Evolutionary conservation across 2,113 vertebrate genomes (phyloP), one percentile per base, ranked within the genome.

Genomic region (Dolichotis patagonum): DNA sequence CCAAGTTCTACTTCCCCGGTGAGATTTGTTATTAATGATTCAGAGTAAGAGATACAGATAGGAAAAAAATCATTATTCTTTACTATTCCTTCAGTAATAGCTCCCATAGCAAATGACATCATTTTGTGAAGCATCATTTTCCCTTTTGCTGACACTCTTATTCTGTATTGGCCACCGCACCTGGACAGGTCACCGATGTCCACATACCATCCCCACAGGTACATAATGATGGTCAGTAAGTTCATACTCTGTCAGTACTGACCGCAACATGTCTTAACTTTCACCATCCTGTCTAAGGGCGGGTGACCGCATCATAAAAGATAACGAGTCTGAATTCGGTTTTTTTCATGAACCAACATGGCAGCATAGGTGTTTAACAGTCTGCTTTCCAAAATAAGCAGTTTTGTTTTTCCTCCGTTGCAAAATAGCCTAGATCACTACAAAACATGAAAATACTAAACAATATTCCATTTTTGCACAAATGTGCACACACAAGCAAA

Each of bases 381-480:
- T 7, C 7, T 30, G 4, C 14, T 82, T 65, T 75, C 24, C 52
- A 54, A 91, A 87, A 58, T 60, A 10, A 94, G 43, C 7, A 82
- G 65, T 10, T 82, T 43, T 28, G 10, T 22, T 85, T 97, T 88
- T 41, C 30, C 60, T 63, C 54, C 84, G 41, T 63, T 80, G 5
- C 69, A 77, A 93, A 95, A 77, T 93, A 95, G 82, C 38, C 38
- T 7, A 71, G n/a, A 54, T 24, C 35, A 89, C 67, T 32, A 58
- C 10, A 90, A 58, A 89, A 85, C 22, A 73, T 60, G 13, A 81
- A 71, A 60, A 89, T n/a, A 46, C 24, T 86, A 87, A 77, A 80
- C 4, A 38, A n/a, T 84, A 56, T 62, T 71, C 38, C 26, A 80
- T 67, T 62, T 94, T 77, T 86, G 24, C 56, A 87, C 58, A 28